Evolutionary conservation across 2,113 vertebrate species (phyloP).

Genomic region (Chloropsis hardwickii): DNA sequence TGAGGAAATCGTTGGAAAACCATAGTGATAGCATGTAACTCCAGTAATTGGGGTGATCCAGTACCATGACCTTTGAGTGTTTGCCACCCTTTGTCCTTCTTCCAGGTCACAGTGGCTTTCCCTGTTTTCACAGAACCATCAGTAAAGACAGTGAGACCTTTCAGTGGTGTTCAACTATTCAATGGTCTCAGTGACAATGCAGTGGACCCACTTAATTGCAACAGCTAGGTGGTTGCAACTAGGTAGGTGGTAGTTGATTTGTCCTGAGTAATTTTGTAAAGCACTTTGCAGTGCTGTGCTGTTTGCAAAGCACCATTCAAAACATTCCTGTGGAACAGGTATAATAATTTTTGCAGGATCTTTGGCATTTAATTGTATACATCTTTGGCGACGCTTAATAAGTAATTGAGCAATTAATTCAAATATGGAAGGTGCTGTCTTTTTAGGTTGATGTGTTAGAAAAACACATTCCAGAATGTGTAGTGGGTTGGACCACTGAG

Average conservation of each 20-base stretch:
- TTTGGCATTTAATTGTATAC: not conserved
- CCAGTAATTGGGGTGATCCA: not conserved
- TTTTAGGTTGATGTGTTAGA: not conserved
- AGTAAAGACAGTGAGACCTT: not conserved
- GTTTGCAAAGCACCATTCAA: not conserved
- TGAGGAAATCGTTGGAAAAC: not conserved
- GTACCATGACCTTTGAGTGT: not conserved
- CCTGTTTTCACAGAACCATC: not conserved
- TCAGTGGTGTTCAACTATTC: not conserved
- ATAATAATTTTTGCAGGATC: not conserved
- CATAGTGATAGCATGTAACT: not conserved
- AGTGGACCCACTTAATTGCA: not conserved
- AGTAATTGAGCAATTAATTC: not conserved
- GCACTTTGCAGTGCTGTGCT: not conserved
- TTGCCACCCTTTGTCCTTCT: not conserved
- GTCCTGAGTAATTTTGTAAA: not conserved
- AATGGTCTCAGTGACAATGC: not conserved
- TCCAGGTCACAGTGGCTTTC: not conserved
- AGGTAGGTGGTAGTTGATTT: not conserved
- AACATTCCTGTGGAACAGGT: not conserved
- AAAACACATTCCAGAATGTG: not conserved
- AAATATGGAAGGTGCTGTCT: not conserved
- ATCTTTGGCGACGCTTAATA: not conserved
- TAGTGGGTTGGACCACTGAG: not conserved
- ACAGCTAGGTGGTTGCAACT: not conserved